Evolutionary conservation across 1,140 invertebrate genomes (phyloP).

Genomic region (Venturia canescens): DNA sequence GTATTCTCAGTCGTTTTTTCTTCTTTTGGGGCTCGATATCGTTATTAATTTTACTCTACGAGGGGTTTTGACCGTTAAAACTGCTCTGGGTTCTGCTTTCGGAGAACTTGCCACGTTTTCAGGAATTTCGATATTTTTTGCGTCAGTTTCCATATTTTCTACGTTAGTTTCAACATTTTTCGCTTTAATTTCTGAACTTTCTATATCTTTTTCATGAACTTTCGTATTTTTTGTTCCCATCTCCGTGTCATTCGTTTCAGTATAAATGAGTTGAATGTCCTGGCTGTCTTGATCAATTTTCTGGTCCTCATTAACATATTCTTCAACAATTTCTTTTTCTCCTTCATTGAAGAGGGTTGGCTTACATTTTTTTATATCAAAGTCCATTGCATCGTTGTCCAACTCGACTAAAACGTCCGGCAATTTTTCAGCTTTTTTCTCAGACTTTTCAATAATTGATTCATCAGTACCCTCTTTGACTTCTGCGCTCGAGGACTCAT

Average conservation of each 20-base stretch:
- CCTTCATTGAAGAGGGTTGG: slow-evolving; percentile 34
- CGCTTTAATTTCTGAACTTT: slow-evolving; percentile 46
- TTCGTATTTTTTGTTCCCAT: slow-evolving; percentile 32
- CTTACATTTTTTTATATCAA: slow-evolving; percentile 66
- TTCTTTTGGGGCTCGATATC: slow-evolving; percentile 84
- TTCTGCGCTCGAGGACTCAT: slow-evolving; percentile 13
- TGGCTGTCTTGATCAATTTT: slow-evolving; percentile 70
- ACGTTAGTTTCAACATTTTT: slow-evolving; percentile 47
- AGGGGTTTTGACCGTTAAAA: slow-evolving; percentile 78
- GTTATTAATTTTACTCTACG: slow-evolving; percentile 84
- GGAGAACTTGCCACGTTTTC: slow-evolving; percentile 60
- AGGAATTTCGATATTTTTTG: slow-evolving; percentile 47
- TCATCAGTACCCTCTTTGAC: slow-evolving; percentile 57
- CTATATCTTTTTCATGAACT: too few species aligned
- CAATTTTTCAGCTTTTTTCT: slow-evolving; percentile 41
- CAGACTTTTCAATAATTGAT: slow-evolving; percentile 56
- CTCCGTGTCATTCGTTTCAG: slow-evolving; percentile 73
- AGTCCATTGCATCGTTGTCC: slow-evolving; percentile 73
- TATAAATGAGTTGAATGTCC: slow-evolving; percentile 83
- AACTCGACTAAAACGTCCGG: slow-evolving; percentile 56
- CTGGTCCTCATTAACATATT: slow-evolving; percentile 21
- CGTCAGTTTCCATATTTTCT: slow-evolving; percentile 47
- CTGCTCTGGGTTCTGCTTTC: slow-evolving; percentile 60
- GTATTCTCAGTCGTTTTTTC: slow-evolving; percentile 75
- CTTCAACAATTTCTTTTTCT: slow-evolving; percentile 60